Conservation (phyloP, 2,797 vertebrate species). For the Vireo griseus region DNA sequence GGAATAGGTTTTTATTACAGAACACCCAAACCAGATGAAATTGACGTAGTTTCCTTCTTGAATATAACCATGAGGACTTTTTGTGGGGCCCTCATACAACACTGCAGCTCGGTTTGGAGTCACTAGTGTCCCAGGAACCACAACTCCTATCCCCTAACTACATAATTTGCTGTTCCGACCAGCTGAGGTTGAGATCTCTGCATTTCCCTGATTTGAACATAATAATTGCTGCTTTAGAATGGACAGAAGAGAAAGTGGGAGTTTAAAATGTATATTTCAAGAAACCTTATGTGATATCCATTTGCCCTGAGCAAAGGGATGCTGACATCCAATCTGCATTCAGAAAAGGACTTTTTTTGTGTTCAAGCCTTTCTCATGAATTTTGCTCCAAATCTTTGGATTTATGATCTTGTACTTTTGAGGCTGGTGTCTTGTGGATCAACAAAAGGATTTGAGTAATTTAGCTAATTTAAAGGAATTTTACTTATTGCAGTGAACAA, state of each 20-base stretch:
- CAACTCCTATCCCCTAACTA: not conserved
- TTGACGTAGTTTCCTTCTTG: not conserved
- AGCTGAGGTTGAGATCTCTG: not conserved
- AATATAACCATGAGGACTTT: not conserved
- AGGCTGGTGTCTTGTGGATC: conserved; percentile 9
- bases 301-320: not conserved
- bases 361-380: conserved; percentile 60
- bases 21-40: not conserved
- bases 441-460: conserved; percentile 30
- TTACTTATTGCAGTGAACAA: conserved; percentile 25
- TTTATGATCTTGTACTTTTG: conserved; percentile 46
- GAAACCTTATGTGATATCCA: not conserved
- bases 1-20: not conserved
- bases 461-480: conserved; percentile 32
- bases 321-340: not conserved
- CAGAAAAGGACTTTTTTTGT: not conserved
- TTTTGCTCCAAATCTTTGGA: conserved; percentile 40
- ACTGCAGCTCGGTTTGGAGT: not conserved
- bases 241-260: not conserved
- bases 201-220: not conserved
- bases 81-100: not conserved
- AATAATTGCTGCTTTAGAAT: not conserved
- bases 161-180: not conserved
- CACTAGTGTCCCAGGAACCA: not conserved
- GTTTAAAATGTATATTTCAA: not conserved